These are phyloP conservation scores for Mastomys coucha DNA, from an alignment of 2,113 vertebrate species.

Conservation along the genomic window DNA sequence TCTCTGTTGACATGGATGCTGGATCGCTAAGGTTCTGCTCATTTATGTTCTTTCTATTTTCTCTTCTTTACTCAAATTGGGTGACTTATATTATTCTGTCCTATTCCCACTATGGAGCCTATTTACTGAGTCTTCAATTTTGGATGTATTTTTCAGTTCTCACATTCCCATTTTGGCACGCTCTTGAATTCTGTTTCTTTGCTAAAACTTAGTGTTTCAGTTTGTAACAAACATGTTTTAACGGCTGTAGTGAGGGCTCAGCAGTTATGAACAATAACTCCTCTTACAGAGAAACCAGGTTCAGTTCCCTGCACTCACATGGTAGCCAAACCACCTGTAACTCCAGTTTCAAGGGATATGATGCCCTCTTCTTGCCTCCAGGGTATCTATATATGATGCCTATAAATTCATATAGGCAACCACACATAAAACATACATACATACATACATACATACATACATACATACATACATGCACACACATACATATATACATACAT, in stretches of 20 bases:
- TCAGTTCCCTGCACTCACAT: not conserved
- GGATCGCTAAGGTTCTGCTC: not conserved
- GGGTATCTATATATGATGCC: not conserved
- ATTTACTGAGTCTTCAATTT: not conserved
- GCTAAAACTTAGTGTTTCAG: not conserved
- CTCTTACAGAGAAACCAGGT: not conserved
- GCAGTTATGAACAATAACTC: not conserved
- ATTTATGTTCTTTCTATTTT: not conserved
- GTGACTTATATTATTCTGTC: not conserved
- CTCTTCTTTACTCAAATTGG: not conserved
- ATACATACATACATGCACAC: not conserved
- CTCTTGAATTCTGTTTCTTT: conserved; percentile 23
- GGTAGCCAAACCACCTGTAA: not conserved
- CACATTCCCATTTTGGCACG: not conserved
- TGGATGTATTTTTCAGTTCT: conserved; percentile 42
- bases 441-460: too few species aligned
- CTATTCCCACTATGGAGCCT: not conserved
- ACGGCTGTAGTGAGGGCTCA: not conserved
- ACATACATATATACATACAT: not conserved
- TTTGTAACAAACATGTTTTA: not conserved
- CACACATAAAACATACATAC: not conserved
- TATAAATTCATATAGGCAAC: not conserved
- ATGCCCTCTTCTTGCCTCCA: not conserved
- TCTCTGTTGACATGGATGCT: not conserved
- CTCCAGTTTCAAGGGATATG: not conserved